Evolutionary conservation across 2,113 vertebrate genomes (phyloP).

Genomic region (Rhodinocichla rosea): DNA sequence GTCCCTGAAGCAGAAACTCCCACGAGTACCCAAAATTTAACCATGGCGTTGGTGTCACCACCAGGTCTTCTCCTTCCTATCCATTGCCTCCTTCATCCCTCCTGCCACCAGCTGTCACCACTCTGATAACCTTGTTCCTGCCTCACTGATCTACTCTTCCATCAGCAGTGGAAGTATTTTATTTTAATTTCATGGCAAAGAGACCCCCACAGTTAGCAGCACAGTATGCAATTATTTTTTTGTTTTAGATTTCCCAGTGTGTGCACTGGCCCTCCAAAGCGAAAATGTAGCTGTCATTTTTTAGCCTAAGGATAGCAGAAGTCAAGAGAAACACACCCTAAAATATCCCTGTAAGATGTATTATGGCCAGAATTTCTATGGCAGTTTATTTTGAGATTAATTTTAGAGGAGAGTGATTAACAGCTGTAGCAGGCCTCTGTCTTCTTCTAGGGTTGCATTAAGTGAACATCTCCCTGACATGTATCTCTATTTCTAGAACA

Average conservation of each 20-base stretch:
- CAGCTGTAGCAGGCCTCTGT: background rate
- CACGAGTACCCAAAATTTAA: rapidly evolving
- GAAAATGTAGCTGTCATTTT: background rate
- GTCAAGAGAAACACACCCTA: background rate
- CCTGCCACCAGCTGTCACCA: background rate
- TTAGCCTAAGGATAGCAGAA: background rate
- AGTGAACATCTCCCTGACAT: background rate
- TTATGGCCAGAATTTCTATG: background rate
- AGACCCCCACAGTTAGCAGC: background rate
- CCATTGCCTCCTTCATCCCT: background rate
- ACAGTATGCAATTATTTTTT: background rate
- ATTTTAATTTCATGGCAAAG: background rate
- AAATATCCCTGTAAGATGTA: background rate
- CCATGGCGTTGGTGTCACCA: background rate
- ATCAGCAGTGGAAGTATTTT: background rate
- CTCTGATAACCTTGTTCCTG: background rate
- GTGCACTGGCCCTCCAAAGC: background rate
- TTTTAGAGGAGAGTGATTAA: background rate
- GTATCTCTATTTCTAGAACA: background rate
- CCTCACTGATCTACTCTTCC: background rate
- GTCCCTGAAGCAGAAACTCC: background rate
- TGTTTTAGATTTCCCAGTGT: background rate
- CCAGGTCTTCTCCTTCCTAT: background rate
- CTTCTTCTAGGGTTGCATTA: background rate
- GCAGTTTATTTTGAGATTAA: background rate